Percentiles rank a stretch among this genome's conserved stretches.
phyloP scores from a whole-genome alignment of 2,113 vertebrate species.

The Syngnathus floridae region DNA sequence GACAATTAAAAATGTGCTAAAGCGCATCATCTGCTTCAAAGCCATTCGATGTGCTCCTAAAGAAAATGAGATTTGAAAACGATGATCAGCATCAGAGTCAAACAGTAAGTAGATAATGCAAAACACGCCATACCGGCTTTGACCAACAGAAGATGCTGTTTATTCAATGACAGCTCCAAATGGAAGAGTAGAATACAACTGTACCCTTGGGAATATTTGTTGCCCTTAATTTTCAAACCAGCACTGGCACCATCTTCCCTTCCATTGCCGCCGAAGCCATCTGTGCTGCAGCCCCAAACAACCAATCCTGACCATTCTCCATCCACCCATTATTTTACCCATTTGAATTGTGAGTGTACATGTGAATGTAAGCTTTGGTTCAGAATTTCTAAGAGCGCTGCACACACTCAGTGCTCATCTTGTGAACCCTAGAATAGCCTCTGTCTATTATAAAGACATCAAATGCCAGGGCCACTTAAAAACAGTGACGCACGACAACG shows the following conservation, averaged over 20 bases:
- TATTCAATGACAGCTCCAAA: background rate
- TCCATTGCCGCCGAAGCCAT: background rate
- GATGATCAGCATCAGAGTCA: background rate
- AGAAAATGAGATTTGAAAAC: background rate
- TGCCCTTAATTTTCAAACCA: background rate
- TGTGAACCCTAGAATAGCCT: slow-evolving; percentile 11
- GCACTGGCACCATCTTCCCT: background rate
- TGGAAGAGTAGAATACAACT: background rate
- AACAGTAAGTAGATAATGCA: background rate
- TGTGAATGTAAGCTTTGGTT: background rate
- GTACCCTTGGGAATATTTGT: no score
- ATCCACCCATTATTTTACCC: background rate
- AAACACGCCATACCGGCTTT: background rate
- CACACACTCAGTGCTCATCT: background rate
- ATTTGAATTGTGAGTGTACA: background rate
- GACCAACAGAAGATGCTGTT: background rate
- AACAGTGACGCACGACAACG: slow-evolving; percentile 9
- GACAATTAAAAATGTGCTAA: background rate
- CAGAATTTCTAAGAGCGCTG: slow-evolving; percentile 9
- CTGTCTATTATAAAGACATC: slow-evolving; percentile 31
- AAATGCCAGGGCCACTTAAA: slow-evolving; percentile 41
- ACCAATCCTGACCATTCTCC: background rate
- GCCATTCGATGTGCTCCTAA: background rate
- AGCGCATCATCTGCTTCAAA: background rate
- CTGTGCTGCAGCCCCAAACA: background rate